Evolutionary conservation across 1,140 invertebrate species (phyloP), one percentile per base, ranked within the genome.

Genomic region (Agrypnia vestita): DNA sequence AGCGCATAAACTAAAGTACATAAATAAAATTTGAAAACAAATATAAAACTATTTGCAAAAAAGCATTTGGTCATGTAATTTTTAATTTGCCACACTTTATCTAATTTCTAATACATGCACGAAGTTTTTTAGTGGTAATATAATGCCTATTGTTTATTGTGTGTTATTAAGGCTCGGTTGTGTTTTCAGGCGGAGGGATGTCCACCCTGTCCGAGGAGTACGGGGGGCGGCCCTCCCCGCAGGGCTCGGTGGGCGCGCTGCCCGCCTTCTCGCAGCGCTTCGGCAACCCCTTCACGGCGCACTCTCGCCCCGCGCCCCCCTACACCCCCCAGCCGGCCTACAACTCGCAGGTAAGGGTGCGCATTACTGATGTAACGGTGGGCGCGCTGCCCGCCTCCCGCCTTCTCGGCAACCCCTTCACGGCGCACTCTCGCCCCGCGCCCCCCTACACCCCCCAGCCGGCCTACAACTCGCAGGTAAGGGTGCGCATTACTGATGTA

Each of bases 181-280:
- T 35, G 3, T 62, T 10, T 62, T 43, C 62, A 67, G 62, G 35
- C 46, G 74, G 64, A 11, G 56, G 53, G 11, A 61, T 82, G 21
- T 19, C 81, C n/a, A 47, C 81, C 0, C 47, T 67, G 3, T 51
- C 77, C 0, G 15, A 49, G 1, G 72, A 82, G 4, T 73, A 76
- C 56, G 59, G 79, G 10, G 71, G 71, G 12, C 49, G 71, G 12
- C 51, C 71, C 25, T 74, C 71, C 25, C 51, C 71, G 7, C 51
- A 56, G 8, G 71, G 71, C 35, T 72, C 69, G 47, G 21, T 4
- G 25, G 78, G 78, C 17, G 78, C 59, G 10, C 59, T 82, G 10
- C 81, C 81, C 10, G 78, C 81, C 47, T 82, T 82, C 59, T 79
- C 77, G 11, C 82, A 83, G 74, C 53, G 82, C 15, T 83, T 83